Evolutionary conservation across 2,888 invertebrate species (phyloP).

Genomic region (Leptinotarsa tumamoca): DNA sequence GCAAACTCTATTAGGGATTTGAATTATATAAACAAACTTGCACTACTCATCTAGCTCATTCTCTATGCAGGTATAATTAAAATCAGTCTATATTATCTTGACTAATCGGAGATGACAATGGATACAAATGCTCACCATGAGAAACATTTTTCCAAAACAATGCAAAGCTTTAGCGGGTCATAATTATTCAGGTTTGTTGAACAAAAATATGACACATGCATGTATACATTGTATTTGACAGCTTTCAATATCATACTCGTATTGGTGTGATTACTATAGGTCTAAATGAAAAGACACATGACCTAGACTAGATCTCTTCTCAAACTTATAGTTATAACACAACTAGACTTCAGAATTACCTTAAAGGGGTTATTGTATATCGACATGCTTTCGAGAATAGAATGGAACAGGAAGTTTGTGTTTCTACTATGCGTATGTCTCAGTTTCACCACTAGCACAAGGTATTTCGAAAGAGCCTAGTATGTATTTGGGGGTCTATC

Average conservation of each 20-base stretch:
- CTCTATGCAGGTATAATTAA: conserved; percentile 38
- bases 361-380: too few species aligned
- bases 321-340: not conserved
- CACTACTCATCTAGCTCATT: conserved; percentile 48
- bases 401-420: too few species aligned
- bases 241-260: not conserved
- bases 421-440: too few species aligned
- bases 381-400: too few species aligned
- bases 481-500: too few species aligned
- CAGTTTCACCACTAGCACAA: too few species aligned
- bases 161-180: not conserved
- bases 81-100: conserved; percentile 6
- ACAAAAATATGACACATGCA: conserved; percentile 28
- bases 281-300: not conserved
- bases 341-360: too few species aligned
- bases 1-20: conserved; percentile 22
- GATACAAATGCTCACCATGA: conserved; percentile 9
- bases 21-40: conserved; percentile 45
- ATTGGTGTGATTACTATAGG: not conserved
- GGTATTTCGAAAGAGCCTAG: too few species aligned
- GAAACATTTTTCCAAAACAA: too few species aligned
- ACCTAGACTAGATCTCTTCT: not conserved
- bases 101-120: not conserved
- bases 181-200: conserved; percentile 20
- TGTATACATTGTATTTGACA: conserved; percentile 22